These are phyloP conservation scores for Haplotaxodon microlepis DNA, from an alignment of 2,113 vertebrate genomes.

Conservation along the genomic window DNA sequence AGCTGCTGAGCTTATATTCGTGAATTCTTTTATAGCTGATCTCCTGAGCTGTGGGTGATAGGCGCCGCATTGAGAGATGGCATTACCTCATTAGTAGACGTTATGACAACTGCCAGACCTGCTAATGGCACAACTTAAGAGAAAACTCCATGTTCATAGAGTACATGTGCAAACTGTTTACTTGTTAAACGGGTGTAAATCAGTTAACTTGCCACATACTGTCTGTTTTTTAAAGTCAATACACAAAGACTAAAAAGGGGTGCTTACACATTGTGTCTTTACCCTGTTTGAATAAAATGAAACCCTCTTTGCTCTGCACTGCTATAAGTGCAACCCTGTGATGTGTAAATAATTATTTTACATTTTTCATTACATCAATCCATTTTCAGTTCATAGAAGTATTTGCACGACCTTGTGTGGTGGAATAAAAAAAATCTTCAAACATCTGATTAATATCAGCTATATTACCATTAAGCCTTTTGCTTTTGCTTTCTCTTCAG, in stretches of 20 bases:
- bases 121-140: not conserved
- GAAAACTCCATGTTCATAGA: not conserved
- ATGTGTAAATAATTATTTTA: not conserved
- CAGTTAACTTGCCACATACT: not conserved
- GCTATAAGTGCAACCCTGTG: not conserved
- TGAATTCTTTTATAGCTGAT: not conserved
- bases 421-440: not conserved
- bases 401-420: not conserved
- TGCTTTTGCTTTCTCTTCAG: not conserved
- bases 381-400: not conserved
- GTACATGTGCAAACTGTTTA: not conserved
- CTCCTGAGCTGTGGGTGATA: not conserved
- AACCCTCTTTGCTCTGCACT: not conserved
- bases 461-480: not conserved
- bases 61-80: not conserved
- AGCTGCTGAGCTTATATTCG: not conserved
- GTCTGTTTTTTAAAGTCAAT: not conserved
- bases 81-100: not conserved
- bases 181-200: not conserved
- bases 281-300: not conserved
- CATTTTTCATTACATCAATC: not conserved
- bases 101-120: not conserved
- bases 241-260: not conserved
- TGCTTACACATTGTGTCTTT: not conserved
- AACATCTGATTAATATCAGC: not conserved